Evolutionary conservation across 2,797 vertebrate genomes (phyloP), one percentile per base, ranked within the genome.

Genomic region (Gallinago nigripennis): DNA sequence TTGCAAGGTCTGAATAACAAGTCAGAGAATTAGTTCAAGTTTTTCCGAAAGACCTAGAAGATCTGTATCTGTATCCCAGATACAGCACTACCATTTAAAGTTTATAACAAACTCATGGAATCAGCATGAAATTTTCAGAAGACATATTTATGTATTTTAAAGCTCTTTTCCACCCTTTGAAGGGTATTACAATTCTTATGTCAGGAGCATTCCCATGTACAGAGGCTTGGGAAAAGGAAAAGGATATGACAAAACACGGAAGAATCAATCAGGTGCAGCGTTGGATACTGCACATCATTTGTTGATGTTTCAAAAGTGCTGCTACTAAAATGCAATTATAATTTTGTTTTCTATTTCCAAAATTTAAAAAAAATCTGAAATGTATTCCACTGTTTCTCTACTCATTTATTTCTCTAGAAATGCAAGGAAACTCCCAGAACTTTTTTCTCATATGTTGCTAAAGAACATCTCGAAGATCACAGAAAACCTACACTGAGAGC

Each of bases 241-340:
- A 79, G 54, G 27, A 68, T 31, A 76, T 45, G 43, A 60, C 35
- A 93, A 39, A 91, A 39, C 23, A 83, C 24, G 69, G 16, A 81
- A 60, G n/a, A 88, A 87, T 30, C 0, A 0, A 65, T 43, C 46
- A 68, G 76, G 35, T 5, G 1, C 20, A 66, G 63, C 0, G 0
- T 0, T 82, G 37, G 53, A 75, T 83, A 88, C 16, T 60, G 85
- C 79, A 51, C 63, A 79, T 71, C 31, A 81, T 72, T 83, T 86
- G 84, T 13, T 54, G 43, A 48, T 88, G 43, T 63, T 86, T 78
- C 70, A 76, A 7, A 88, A 88, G 46, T 82, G 35, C 43, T 73
- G 50, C 61, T 50, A 71, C 83, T 92, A 83, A 91, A 37, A 65
- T 31, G n/a, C 39, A 84, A 79, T 83, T 82, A 63, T 21, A 70